Evolutionary conservation across 2,113 vertebrate species (phyloP).

Genomic region (Odontophorus gujanensis): DNA sequence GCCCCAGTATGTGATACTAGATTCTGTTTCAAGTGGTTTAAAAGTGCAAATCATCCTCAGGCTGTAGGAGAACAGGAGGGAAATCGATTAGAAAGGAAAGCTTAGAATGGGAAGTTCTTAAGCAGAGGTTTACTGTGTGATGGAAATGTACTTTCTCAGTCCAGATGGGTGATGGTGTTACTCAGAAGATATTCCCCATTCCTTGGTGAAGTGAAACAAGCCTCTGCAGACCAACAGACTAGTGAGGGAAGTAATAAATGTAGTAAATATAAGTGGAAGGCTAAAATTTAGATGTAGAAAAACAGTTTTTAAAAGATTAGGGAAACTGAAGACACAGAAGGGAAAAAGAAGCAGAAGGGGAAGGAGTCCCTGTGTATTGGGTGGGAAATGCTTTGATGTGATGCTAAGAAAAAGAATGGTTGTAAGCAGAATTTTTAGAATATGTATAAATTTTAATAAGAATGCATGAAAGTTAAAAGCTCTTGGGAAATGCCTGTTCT

Average conservation of each 20-base stretch:
- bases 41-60: not conserved
- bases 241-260: not conserved
- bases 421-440: not conserved
- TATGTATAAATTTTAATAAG: not conserved
- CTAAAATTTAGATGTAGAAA: not conserved
- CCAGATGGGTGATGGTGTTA: not conserved
- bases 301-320: not conserved
- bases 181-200: not conserved
- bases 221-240: not conserved
- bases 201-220: not conserved
- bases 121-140: not conserved
- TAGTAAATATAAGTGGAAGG: not conserved
- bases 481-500: conserved; percentile 6
- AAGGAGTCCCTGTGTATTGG: not conserved
- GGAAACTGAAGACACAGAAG: not conserved
- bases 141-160: not conserved
- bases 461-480: not conserved
- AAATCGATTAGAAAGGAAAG: not conserved
- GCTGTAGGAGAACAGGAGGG: not conserved
- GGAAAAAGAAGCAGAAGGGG: not conserved
- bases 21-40: not conserved
- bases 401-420: not conserved
- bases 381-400: not conserved
- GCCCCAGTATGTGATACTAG: not conserved
- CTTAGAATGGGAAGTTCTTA: not conserved